Conservation (phyloP, 2,797 vertebrate genomes). For the Setipinna tenuifilis region DNA sequence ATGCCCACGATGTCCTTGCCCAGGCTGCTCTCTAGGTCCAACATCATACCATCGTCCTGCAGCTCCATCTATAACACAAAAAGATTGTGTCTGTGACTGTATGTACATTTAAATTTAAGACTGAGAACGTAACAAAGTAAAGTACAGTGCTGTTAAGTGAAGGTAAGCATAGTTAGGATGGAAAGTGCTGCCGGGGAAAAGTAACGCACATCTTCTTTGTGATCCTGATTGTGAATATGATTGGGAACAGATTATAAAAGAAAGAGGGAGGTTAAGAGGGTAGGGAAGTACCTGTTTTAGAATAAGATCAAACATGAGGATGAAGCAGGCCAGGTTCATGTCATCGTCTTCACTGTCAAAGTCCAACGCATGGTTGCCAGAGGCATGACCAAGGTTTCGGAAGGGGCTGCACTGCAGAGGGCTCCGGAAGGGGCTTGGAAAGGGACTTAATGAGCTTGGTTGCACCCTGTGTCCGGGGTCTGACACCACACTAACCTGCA, state of each 20-base stretch:
- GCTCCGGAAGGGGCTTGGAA: slow-evolving; percentile 95
- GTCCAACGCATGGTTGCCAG: slow-evolving; percentile 89
- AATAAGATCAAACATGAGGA: slow-evolving; percentile 99
- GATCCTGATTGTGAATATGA: no score
- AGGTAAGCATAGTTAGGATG: no score
- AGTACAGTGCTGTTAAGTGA: no score
- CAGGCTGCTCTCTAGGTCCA: slow-evolving; percentile 93
- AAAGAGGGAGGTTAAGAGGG: no score
- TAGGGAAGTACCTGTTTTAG: slow-evolving; percentile 88
- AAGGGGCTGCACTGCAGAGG: slow-evolving; percentile 91
- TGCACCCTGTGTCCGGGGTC: slow-evolving; percentile 92
- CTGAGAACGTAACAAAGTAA: no score
- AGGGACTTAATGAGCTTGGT: slow-evolving; percentile 91
- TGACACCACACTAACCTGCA: slow-evolving; percentile 92
- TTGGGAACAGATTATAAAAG: no score
- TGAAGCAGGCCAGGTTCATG: slow-evolving; percentile 98
- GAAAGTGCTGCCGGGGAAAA: no score
- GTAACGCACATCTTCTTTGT: no score
- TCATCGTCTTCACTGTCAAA: slow-evolving; percentile 97
- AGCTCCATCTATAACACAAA: slow-evolving; percentile 89
- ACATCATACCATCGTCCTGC: slow-evolving; percentile 93
- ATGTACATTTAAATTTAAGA: no score
- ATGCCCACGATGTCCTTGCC: slow-evolving; percentile 96
- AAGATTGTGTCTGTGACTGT: not conserved
- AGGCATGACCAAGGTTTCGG: slow-evolving; percentile 90